Percentiles rank a stretch among this genome's conserved stretches.
phyloP scores from a whole-genome alignment of 2,113 vertebrate genomes.

The Neoarius graeffei region DNA sequence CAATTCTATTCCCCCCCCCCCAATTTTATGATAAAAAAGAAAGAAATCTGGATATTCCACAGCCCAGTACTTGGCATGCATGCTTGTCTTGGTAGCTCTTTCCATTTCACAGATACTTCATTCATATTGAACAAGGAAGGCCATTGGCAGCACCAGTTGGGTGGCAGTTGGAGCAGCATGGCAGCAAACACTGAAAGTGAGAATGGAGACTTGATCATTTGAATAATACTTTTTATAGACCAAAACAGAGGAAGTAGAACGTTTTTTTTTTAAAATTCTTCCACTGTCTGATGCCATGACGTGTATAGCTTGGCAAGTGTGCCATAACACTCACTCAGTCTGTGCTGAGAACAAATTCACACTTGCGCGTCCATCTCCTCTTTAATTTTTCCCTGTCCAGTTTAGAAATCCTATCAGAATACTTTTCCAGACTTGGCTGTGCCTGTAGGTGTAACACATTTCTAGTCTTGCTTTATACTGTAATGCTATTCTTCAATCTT shows the following conservation, averaged over 20 bases:
- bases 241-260: conserved; percentile 54
- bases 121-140: conserved; percentile 38
- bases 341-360: conserved; percentile 38
- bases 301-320: conserved; percentile 12
- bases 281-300: conserved; percentile 50
- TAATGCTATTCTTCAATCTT: conserved; percentile 10
- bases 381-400: not conserved
- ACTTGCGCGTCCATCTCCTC: not conserved
- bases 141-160: not conserved
- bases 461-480: not conserved
- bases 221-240: conserved; percentile 56
- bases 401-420: not conserved
- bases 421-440: not conserved
- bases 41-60: not conserved
- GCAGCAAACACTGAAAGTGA: conserved; percentile 46
- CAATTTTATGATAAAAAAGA: not conserved
- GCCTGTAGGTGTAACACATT: not conserved
- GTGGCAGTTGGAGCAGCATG: conserved; percentile 30
- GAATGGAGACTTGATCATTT: conserved; percentile 48
- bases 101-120: conserved; percentile 9
- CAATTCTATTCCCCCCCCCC: too few species aligned
- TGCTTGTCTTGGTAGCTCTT: conserved; percentile 3
- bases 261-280: conserved; percentile 17
- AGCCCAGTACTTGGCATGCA: not conserved
- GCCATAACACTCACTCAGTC: not conserved